These are phyloP conservation scores for Campoletis raptor DNA, from an alignment of 2,888 invertebrate species.

Conservation along the genomic window DNA sequence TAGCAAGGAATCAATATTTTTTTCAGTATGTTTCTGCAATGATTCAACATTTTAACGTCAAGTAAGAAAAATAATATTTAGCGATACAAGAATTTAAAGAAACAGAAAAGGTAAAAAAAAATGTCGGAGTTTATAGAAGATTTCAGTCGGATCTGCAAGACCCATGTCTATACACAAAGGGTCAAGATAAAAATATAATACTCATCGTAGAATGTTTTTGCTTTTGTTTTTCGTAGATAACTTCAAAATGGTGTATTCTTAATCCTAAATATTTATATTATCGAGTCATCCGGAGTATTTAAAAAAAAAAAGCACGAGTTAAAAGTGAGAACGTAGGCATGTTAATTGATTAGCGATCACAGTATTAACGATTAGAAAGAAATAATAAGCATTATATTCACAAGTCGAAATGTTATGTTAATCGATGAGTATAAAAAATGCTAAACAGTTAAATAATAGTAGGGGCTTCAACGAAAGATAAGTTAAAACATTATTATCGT, in stretches of 20 bases:
- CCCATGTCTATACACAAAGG: not conserved
- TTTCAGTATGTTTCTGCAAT: not conserved
- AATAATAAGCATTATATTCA: not conserved
- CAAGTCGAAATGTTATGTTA: not conserved
- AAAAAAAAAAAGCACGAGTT: not conserved
- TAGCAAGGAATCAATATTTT: not conserved
- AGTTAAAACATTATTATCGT: not conserved
- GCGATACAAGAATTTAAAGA: not conserved
- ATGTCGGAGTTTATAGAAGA: not conserved
- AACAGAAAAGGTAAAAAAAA: not conserved
- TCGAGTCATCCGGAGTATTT: not conserved
- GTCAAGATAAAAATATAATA: not conserved
- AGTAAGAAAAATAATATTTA: not conserved
- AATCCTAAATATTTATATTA: not conserved
- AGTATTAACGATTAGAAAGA: not conserved
- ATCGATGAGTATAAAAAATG: not conserved
- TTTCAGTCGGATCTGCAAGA: not conserved
- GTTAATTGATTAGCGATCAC: not conserved
- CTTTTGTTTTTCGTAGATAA: not conserved
- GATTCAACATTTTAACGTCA: not conserved
- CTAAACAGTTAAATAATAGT: not conserved
- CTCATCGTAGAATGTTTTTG: not conserved
- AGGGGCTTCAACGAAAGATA: not conserved
- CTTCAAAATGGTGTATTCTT: not conserved
- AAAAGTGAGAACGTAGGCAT: conserved; percentile 13